Evolutionary conservation across 2,797 vertebrate species (phyloP), one percentile per base, ranked within the genome.

Genomic region (Taeniopygia guttata): DNA sequence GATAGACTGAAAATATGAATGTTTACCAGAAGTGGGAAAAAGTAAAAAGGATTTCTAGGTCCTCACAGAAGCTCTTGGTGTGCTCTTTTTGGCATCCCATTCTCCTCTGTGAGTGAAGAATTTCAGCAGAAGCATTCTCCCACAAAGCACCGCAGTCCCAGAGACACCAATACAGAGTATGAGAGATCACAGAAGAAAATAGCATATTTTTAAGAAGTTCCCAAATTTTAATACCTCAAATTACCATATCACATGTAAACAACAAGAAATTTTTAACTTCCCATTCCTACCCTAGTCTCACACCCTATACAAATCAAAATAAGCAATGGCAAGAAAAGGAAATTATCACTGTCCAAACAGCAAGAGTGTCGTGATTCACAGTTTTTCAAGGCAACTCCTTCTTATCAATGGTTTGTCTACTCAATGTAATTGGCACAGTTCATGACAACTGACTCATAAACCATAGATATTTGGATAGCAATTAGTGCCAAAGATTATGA

Each of bases 91-190:
- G 52, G 9, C n/a, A 56, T 63, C 46, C 8, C 59, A 2, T 38
- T 63, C 13, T 62, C 11, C 7, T 73, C 23, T 40, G 13, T 43
- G 43, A 16, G 6, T 48, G 34, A 60, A 16, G 32, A 84, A 52
- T 17, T 66, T 63, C 22, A 79, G 36, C 58, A 72, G 58, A 55
- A 42, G 1, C 1, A 36, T 34, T 3, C 27, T 69, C 73, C 27
- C 38, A 22, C 30, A 48, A 43, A 77, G 25, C 4, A 3, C 12
- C 21, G 22, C 16, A 21, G 30, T 25, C 34, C 20, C 49, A 32
- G 13, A 67, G 19, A 19, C 40, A 69, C 11, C 56, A 27, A 21
- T 17, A 9, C 0, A 0, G 4, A 23, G 3, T 19, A 15, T 29
- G 30, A 58, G 34, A 25, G 11, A 74, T 9, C 34, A 38, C 0